Percentiles rank a stretch among this genome's conserved stretches.
Conservation (phyloP, 2,888 invertebrate species). For the Cinara cedri region DNA sequence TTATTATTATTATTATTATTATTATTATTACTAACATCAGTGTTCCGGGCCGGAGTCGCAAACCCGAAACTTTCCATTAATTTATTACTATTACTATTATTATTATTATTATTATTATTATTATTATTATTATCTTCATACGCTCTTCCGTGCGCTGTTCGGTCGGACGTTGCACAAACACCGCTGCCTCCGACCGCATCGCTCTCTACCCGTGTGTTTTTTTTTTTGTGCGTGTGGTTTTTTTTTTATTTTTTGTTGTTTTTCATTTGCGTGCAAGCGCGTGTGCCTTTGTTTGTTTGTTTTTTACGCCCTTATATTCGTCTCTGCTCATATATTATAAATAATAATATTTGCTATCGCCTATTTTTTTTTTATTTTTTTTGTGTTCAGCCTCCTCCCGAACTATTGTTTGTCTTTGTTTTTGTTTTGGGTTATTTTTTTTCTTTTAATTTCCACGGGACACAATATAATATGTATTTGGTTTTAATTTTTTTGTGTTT, state of each 20-base stretch:
- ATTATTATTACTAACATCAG: slow-evolving; percentile 38
- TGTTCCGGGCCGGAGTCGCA: slow-evolving; percentile 48
- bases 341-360: too few relatives aligned
- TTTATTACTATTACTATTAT: too few relatives aligned
- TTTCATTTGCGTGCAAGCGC: neutral
- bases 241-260: too few relatives aligned
- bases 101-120: too few relatives aligned
- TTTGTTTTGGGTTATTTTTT: too few relatives aligned
- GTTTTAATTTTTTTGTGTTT: neutral
- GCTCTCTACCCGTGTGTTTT: neutral
- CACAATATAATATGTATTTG: neutral
- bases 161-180: neutral
- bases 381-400: too few relatives aligned
- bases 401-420: too few relatives aligned
- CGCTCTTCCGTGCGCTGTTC: neutral
- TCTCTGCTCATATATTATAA: neutral
- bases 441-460: too few relatives aligned
- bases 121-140: neutral
- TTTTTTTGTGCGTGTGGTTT: neutral
- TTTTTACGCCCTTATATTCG: neutral
- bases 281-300: neutral
- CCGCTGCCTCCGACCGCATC: neutral
- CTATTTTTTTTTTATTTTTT: too few relatives aligned
- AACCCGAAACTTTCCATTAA: slow-evolving; percentile 1
- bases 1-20: slow-evolving; percentile 33